phyloP scores from a whole-genome alignment of 2,888 invertebrate species.

The Arge pagana region DNA sequence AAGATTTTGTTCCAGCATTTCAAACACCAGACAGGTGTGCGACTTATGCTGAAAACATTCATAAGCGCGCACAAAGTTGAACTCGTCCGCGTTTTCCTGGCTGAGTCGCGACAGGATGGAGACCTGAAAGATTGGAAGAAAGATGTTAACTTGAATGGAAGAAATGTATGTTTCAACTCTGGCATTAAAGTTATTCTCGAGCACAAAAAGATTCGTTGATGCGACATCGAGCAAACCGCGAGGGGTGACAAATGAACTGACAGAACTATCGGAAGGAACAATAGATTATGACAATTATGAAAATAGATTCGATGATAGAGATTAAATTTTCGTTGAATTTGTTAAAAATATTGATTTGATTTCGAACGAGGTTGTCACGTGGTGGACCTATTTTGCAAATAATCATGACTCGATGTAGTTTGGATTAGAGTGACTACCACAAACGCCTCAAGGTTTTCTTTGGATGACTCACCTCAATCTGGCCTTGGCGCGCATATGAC shows the following conservation, averaged over 20 bases:
- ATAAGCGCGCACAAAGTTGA: slow-evolving; percentile 99
- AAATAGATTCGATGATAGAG: too few relatives aligned
- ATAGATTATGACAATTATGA: too few relatives aligned
- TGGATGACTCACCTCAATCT: slow-evolving; percentile 90
- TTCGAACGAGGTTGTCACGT: too few relatives aligned
- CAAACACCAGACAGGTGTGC: slow-evolving; percentile 99
- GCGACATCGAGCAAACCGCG: too few relatives aligned
- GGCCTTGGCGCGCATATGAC: slow-evolving; percentile 99
- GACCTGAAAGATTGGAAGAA: slow-evolving; percentile 61
- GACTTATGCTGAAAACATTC: slow-evolving; percentile 99
- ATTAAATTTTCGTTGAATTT: too few relatives aligned
- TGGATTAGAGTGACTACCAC: too few relatives aligned
- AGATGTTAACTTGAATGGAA: slow-evolving; percentile 9
- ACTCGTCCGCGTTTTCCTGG: slow-evolving; percentile 98
- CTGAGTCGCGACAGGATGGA: slow-evolving; percentile 90
- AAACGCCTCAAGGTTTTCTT: too few relatives aligned
- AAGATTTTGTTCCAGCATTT: slow-evolving; percentile 99
- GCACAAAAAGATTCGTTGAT: slow-evolving; percentile 12
- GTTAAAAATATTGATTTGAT: too few relatives aligned
- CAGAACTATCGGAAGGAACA: too few relatives aligned
- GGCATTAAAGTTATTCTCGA: neutral
- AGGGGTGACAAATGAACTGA: too few relatives aligned
- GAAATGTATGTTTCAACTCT: neutral
- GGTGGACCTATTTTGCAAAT: too few relatives aligned
- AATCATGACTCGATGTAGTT: too few relatives aligned